Evolutionary conservation across 2,113 vertebrate genomes (phyloP).

Genomic region (Dendropsophus ebraccatus): DNA sequence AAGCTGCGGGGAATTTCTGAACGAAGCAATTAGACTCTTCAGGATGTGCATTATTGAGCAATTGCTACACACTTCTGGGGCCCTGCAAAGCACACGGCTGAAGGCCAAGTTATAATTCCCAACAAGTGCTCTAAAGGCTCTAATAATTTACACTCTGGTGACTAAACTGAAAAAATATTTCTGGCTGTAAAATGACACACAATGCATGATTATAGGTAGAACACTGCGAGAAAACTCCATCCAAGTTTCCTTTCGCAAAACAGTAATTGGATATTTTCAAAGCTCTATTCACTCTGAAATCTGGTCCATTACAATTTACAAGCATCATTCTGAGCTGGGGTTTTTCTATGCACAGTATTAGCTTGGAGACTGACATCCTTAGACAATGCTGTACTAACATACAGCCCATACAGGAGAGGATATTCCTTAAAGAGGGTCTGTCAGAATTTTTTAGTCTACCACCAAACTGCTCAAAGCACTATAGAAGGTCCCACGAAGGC

Average conservation of each 20-base stretch:
- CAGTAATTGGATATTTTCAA: conserved; percentile 42
- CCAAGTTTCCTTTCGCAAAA: conserved; percentile 10
- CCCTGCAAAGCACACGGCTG: conserved; percentile 44
- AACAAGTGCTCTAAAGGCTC: conserved; percentile 49
- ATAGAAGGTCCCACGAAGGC: no score
- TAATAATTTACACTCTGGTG: conserved; percentile 57
- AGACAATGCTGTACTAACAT: neutral
- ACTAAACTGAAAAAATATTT: conserved; percentile 25
- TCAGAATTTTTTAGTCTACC: no score
- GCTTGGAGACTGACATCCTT: neutral
- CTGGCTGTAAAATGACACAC: conserved; percentile 29
- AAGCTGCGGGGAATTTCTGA: conserved; percentile 55
- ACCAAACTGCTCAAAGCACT: no score
- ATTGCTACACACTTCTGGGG: conserved; percentile 53
- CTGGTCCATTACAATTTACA: neutral
- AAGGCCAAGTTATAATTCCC: conserved; percentile 57
- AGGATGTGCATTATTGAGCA: conserved; percentile 58
- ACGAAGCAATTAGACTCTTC: conserved; percentile 58
- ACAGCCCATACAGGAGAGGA: neutral
- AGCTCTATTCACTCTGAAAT: neutral
- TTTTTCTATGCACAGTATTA: neutral
- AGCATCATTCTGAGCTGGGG: neutral
- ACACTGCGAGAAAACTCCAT: conserved; percentile 26
- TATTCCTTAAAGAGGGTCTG: no score
- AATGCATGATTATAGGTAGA: conserved; percentile 28